Base-by-base conservation (phyloP, 2,797 vertebrate genomes). In the Heteromormyrus szaboi region DNA sequence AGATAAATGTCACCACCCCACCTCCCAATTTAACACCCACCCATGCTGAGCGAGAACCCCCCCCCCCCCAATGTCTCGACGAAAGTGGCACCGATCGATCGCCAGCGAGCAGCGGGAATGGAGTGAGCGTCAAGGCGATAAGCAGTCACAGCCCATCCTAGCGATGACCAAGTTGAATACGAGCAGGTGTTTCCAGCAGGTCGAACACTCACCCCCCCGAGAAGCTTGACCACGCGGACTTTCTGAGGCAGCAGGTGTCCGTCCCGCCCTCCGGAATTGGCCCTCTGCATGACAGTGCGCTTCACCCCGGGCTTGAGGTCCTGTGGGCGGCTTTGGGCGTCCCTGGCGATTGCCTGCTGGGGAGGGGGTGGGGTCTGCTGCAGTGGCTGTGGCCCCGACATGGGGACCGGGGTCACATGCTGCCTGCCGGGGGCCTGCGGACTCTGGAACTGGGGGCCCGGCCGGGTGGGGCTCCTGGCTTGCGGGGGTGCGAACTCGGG, bases 201-300 rank as follows among this genome's bases (percentile, higher is more conserved):
- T 3, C 8, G 9, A 88, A 83, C 88, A 96, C 98, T 99, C 95
- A 99, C 99, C 97, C 94, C 96, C 94, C 95, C 96, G 88, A 96
- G 95, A 93, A 98, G 95, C 94, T 98, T 99, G 94, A 99, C 97
- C 89, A 99, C 96, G 94, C 98, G 95, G 94, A 99, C 97, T 96
- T 99, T 99, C 92, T 97, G 96, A 85, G 97, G 96, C 90, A 96
- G 93, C 91, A 96, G 97, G n/a, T 96, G 96, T 88, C 93, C 94
- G 2, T 98, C 97, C 2, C 93, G 91, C 51, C 93, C 92, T 19
- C 91, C 91, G 88, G 93, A 97, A 94, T 94, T 97, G 88, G 95
- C 92, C 79, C 98, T 95, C 94, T 99, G 98, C 97, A 99, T 98
- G 90, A 99, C 98, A 79, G 99, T 99, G 93, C 99, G 96, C 94